Conservation (phyloP, 2,797 vertebrate species). For the Xenopus petersii region DNA sequence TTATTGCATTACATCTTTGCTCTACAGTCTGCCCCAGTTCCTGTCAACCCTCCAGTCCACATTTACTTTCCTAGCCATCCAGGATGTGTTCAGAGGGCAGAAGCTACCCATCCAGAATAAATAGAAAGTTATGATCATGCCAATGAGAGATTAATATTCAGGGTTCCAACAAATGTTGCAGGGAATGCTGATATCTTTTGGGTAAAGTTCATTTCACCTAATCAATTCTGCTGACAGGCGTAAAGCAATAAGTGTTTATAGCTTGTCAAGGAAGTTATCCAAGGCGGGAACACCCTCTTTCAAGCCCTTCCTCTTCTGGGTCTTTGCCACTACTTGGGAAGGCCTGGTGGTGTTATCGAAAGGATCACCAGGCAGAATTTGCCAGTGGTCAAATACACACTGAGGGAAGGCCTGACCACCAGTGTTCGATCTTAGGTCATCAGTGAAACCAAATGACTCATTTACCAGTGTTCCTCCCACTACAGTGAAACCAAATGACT, state of each 20-base stretch:
- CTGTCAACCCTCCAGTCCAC: no score
- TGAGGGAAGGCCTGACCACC: slow-evolving; percentile 64
- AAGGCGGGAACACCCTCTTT: slow-evolving; percentile 56
- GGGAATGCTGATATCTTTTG: not conserved
- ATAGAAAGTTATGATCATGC: no score
- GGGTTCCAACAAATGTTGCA: no score
- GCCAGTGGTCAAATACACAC: slow-evolving; percentile 59
- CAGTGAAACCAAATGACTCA: slow-evolving; percentile 53
- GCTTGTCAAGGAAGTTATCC: slow-evolving; percentile 62
- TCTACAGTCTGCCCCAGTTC: no score
- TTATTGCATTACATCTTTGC: no score
- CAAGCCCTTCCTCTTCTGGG: slow-evolving; percentile 58
- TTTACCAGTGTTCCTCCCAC: no score
- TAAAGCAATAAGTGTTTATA: slow-evolving; percentile 35
- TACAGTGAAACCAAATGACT: slow-evolving; percentile 49
- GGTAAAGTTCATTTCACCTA: not conserved
- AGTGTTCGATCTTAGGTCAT: slow-evolving; percentile 54
- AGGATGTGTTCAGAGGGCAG: no score
- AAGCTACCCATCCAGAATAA: no score
- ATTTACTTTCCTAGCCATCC: no score
- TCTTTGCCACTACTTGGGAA: slow-evolving; percentile 56
- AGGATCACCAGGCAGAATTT: slow-evolving; percentile 61
- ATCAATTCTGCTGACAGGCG: not conserved
- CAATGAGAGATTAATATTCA: no score
- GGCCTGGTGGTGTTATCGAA: slow-evolving; percentile 53